Percentiles rank a stretch among this genome's conserved stretches.
phyloP scores from a whole-genome alignment of 2,888 invertebrate species.

The Acrobasis suavella region DNA sequence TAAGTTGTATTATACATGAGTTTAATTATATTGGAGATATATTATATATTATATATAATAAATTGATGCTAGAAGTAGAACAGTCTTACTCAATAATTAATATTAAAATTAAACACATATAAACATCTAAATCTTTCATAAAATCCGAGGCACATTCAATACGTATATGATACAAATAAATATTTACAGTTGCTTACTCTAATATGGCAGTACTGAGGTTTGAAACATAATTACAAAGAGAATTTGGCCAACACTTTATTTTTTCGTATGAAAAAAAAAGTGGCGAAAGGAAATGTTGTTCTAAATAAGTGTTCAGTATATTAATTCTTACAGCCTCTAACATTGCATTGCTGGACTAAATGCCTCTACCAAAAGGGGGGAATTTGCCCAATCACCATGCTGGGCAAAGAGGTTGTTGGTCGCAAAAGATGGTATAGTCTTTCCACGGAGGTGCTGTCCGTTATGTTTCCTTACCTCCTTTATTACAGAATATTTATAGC shows the following conservation, averaged over 20 bases:
- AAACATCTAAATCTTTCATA: constrained; percentile 70
- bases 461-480: too few relatives aligned
- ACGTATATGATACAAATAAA: constrained; percentile 62
- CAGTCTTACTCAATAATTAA: constrained; percentile 60
- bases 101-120: constrained; percentile 55
- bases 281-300: constrained; percentile 36
- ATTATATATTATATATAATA: too few relatives aligned
- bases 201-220: constrained; percentile 80
- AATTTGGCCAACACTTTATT: constrained; percentile 38
- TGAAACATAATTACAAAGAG: constrained; percentile 49
- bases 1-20: not conserved
- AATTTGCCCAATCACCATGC: too few relatives aligned
- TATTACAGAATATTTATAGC: too few relatives aligned
- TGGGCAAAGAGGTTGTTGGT: too few relatives aligned
- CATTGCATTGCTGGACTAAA: not conserved
- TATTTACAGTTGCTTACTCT: constrained; percentile 67
- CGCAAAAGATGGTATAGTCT: too few relatives aligned
- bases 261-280: constrained; percentile 27
- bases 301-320: constrained; percentile 22
- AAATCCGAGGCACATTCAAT: constrained; percentile 79
- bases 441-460: too few relatives aligned
- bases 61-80: constrained; percentile 50
- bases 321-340: not conserved
- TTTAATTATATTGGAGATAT: constrained; percentile 1
- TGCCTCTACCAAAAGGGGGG: too few relatives aligned